Percentiles rank a stretch among this genome's conserved stretches.
Evolutionary conservation across 2,113 vertebrate genomes (phyloP).

Genomic region (Lycocorax pyrrhopterus): DNA sequence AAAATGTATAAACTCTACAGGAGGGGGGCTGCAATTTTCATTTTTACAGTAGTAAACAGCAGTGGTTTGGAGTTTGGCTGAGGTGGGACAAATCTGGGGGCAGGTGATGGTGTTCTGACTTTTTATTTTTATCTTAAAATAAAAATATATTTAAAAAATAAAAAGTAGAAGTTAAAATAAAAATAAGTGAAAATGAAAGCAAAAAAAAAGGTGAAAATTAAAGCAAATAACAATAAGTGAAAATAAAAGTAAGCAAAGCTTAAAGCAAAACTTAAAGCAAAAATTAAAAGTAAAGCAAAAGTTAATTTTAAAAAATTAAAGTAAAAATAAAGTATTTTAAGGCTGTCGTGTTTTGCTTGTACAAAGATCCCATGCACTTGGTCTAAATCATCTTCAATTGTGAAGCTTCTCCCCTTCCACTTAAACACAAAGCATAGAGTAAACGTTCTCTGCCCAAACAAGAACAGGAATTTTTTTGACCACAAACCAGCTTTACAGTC

Average conservation of each 20-base stretch:
- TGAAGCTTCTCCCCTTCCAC: not conserved
- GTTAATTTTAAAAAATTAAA: not conserved
- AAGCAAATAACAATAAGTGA: not conserved
- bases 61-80: not conserved
- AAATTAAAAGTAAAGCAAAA: not conserved
- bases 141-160: not conserved
- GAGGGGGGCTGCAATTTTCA: not conserved
- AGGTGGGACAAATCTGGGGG: not conserved
- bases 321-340: not conserved
- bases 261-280: not conserved
- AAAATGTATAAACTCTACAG: not conserved
- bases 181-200: not conserved
- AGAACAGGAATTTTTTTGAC: not conserved
- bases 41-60: not conserved
- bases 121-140: not conserved
- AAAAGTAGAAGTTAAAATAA: not conserved
- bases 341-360: not conserved
- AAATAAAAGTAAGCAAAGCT: not conserved
- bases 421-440: not conserved
- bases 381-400: not conserved
- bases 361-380: fast-evolving
- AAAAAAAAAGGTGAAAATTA: not conserved
- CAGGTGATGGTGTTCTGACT: not conserved
- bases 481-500: not conserved
- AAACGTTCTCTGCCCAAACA: not conserved